These are phyloP conservation scores for Andrena marginata DNA, from an alignment of 2,888 invertebrate genomes.

Conservation along the genomic window DNA sequence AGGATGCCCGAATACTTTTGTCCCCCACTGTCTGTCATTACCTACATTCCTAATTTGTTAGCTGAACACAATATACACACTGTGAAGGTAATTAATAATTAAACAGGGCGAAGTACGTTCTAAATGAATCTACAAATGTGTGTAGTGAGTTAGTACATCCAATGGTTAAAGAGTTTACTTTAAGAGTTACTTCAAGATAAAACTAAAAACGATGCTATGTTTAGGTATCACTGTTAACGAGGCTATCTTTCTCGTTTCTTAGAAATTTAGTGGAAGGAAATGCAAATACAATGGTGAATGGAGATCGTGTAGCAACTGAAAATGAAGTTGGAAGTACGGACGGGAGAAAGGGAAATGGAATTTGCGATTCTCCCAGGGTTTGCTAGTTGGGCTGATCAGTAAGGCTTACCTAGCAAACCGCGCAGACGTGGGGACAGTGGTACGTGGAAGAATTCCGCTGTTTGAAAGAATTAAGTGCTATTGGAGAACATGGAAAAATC, in stretches of 20 bases:
- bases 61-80: no score
- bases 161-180: no score
- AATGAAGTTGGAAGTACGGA: neutral
- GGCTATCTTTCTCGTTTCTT: neutral
- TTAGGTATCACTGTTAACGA: neutral
- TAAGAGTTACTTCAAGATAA: no score
- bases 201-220: no score
- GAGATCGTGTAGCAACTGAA: neutral
- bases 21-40: no score
- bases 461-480: constrained; percentile 4
- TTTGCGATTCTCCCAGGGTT: neutral
- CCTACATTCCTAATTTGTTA: no score
- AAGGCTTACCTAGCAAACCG: neutral
- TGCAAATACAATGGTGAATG: neutral
- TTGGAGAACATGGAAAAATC: neutral
- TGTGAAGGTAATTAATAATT: no score
- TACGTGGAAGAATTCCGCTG: constrained; percentile 4
- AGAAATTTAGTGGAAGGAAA: neutral
- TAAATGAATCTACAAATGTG: no score
- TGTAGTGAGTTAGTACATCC: no score
- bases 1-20: no score
- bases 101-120: no score
- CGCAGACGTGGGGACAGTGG: constrained; percentile 2
- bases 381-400: constrained; percentile 6
- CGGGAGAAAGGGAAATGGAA: neutral